A percentile compares a stretch with the other conserved stretches of the same genome.
Conservation (phyloP, 2,113 vertebrate genomes). For the Zootoca vivipara region DNA sequence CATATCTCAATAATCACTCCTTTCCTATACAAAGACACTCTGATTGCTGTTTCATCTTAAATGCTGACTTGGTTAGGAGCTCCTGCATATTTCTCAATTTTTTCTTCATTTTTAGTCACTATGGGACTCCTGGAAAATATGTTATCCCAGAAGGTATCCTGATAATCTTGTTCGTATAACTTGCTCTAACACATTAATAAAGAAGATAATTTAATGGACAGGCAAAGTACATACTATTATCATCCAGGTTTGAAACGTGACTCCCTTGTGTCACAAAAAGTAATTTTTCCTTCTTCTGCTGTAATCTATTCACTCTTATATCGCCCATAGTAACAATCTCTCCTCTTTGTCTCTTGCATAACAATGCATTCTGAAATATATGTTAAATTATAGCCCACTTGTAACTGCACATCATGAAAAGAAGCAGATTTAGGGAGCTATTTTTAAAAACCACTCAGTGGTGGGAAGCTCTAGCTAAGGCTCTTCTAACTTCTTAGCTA, state of each 20-base stretch:
- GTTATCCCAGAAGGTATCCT: conserved; percentile 39
- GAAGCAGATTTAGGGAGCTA: conserved; percentile 21
- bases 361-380: conserved; percentile 39
- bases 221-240: conserved; percentile 39
- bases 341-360: conserved; percentile 32
- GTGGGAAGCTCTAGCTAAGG: conserved; percentile 31
- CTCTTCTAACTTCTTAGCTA: conserved; percentile 23
- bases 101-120: conserved; percentile 47
- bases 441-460: conserved; percentile 36
- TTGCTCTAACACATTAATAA: conserved; percentile 32
- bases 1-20: conserved; percentile 46
- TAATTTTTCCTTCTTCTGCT: conserved; percentile 37
- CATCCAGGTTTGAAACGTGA: conserved; percentile 47
- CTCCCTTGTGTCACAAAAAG: conserved; percentile 40
- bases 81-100: conserved; percentile 54
- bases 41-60: conserved; percentile 57
- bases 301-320: conserved; percentile 38
- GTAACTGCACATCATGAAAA: conserved; percentile 44
- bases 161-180: conserved; percentile 26
- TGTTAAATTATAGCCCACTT: conserved; percentile 57
- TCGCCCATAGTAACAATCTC: conserved; percentile 10
- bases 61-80: conserved; percentile 68
- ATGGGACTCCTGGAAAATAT: conserved; percentile 11
- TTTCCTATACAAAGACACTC: conserved; percentile 34
- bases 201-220: conserved; percentile 55